Conservation (phyloP, 2,888 invertebrate species). For the Melikaiella ostensackeni region DNA sequence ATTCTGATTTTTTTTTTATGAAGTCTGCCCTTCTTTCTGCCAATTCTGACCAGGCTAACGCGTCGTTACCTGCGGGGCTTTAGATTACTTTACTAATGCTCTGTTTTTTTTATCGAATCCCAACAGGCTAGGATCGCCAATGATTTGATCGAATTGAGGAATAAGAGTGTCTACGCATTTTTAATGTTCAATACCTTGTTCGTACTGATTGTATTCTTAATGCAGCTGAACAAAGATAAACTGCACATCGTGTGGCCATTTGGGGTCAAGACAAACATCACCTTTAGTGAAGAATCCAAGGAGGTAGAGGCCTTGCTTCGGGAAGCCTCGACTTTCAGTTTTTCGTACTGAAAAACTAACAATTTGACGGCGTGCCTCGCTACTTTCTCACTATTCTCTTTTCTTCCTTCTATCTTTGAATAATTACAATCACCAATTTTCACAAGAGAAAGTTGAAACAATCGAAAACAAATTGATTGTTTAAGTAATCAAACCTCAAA, state of each 20-base stretch:
- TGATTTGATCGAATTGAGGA: constrained; percentile 95
- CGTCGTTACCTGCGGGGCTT: constrained; percentile 56
- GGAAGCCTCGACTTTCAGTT: constrained; percentile 42
- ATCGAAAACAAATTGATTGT: neutral
- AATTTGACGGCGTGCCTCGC: constrained; percentile 53
- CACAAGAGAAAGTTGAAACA: constrained; percentile 7
- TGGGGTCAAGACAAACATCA: constrained; percentile 96
- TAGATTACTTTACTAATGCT: constrained; percentile 68
- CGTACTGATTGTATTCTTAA: constrained; percentile 98
- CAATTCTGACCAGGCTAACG: constrained; percentile 49
- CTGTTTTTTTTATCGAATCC: constrained; percentile 72
- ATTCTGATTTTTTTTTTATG: neutral
- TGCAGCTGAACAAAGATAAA: constrained; percentile 99
- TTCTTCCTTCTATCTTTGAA: neutral
- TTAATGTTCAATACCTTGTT: constrained; percentile 99
- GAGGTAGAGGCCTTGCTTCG: constrained; percentile 82
- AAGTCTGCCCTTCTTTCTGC: constrained; percentile 28
- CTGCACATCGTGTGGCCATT: constrained; percentile 98
- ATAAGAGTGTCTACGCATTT: constrained; percentile 98
- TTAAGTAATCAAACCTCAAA: neutral
- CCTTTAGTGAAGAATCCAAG: constrained; percentile 94
- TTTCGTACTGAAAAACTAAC: constrained; percentile 56
- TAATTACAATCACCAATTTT: constrained; percentile 2
- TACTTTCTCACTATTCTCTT: constrained; percentile 38
- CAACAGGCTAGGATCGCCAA: constrained; percentile 92